Percentiles rank a stretch among this genome's conserved stretches.
phyloP scores from a whole-genome alignment of 2,797 vertebrate genomes.

The Mastacembelus armatus region DNA sequence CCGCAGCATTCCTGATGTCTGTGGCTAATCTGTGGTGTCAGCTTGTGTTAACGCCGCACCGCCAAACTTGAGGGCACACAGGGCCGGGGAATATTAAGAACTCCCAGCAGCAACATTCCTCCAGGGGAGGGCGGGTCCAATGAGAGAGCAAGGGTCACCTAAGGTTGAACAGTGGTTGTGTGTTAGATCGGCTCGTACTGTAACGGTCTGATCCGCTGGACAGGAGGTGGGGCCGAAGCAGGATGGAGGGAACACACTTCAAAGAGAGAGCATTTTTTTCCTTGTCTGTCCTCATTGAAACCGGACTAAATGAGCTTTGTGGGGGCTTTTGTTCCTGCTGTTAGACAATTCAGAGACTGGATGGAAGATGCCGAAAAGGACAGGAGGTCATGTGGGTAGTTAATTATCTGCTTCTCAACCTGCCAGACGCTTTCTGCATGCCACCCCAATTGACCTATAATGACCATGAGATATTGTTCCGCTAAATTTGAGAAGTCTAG shows the following conservation, averaged over 20 bases:
- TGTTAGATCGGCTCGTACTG: conserved; percentile 67
- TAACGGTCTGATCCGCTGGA: conserved; percentile 73
- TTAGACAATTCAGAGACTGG: conserved; percentile 66
- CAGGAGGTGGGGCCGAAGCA: conserved; percentile 65
- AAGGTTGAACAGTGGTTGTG: conserved; percentile 75
- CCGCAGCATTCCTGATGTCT: conserved; percentile 98
- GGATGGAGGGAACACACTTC: conserved; percentile 73
- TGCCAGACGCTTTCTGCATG: conserved; percentile 61
- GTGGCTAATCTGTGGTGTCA: conserved; percentile 99
- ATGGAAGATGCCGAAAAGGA: conserved; percentile 69
- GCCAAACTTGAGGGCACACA: conserved; percentile 95
- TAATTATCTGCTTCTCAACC: conserved; percentile 71
- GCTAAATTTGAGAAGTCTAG: conserved; percentile 63
- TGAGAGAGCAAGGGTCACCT: conserved; percentile 76
- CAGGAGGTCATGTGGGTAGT: conserved; percentile 69
- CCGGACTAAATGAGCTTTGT: conserved; percentile 69
- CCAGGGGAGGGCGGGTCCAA: conserved; percentile 77
- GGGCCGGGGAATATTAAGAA: conserved; percentile 96
- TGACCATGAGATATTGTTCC: conserved; percentile 63
- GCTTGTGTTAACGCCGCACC: conserved; percentile 97
- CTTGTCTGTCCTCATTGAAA: conserved; percentile 74
- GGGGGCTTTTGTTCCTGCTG: conserved; percentile 72
- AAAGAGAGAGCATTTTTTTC: conserved; percentile 72
- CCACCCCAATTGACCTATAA: conserved; percentile 63
- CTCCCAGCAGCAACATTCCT: conserved; percentile 94